Evolutionary conservation across 2,797 vertebrate species (phyloP), one percentile per base, ranked within the genome.

Genomic region (Rhabdomys pumilio): DNA sequence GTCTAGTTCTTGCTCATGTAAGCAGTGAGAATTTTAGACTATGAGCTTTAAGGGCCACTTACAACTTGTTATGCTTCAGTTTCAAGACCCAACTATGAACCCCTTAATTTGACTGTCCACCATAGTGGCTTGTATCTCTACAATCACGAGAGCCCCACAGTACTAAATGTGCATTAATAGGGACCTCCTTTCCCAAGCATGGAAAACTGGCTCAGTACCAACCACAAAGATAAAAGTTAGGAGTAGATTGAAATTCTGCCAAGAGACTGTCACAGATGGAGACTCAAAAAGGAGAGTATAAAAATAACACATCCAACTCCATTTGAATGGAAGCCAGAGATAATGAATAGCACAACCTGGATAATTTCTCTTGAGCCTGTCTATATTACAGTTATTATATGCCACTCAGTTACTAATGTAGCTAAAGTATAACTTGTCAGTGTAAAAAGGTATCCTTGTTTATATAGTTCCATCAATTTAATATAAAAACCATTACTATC

Each of bases 211-310:
- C 67, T 84, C 38, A 87, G 41, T 31, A 88, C 57, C 96, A 97
- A 94, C n/a, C 41, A 81, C 47, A 93, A 87, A 91, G 57, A 93
- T 19, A 59, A 93, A 96, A 92, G 38, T 91, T 84, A 94, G 29
- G 89, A 97, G 15, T 31, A 6, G 34, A 76, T 0, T 92, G 91
- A 96, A 97, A 92, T 94, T 55, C 55, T 90, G 90, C 88, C 76
- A 96, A 95, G 22, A 88, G 72, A 92, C 59, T 95, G 90, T 95
- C 90, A 94, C 59, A 97, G 59, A 94, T 87, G 92, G 85, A 96
- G 53, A 85, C 76, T 79, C 44, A 77, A 61, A 57, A 63, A 79
- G 29, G 34, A 14, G 55, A 93, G 89, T 94, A 95, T 77, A 47
- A 93, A 97, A 96, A 96, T 76, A 93, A 96, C 59, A 80, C 75